Evolutionary conservation across 2,113 vertebrate species (phyloP), one percentile per base, ranked within the genome.

Genomic region (Corydoras sp.): DNA sequence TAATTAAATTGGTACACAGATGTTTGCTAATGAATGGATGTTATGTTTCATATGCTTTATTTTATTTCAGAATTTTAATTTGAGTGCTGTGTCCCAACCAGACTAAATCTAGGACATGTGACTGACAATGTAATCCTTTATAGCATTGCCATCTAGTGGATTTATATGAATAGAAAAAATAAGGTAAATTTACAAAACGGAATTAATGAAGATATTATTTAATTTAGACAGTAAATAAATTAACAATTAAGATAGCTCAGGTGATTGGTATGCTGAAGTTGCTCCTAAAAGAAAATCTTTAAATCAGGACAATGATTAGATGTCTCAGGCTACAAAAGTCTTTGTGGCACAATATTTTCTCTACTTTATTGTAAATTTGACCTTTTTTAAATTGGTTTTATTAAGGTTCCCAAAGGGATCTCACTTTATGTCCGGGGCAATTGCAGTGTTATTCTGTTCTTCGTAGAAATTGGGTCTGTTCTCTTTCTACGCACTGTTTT

Each of bases 71-170:
- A 5, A 8, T 5, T 43, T 5, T 43, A 4, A 43, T 43, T 43
- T 43, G 7, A 43, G 35, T 43, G 35, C 35, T 43, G 4, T 43
- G 35, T 61, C 8, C 48, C 24, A 58, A 11, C 18, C n/a, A 55
- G 32, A 15, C 49, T 53, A 61, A 53, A 15, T 4, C 12, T 4
- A 51, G 12, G 50, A 50, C 14, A 50, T 49, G 9, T 9, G 2
- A n/a, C 14, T 18, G 12, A 12, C 9, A 56, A 3, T 10, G 54
- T 3, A 58, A 49, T 63, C 43, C 31, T 58, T 66, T 32, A 29
- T 29, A 74, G 54, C 56, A 78, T 65, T 71, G 76, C 76, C 76
- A 72, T 58, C 76, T 78, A 64, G 68, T 71, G 76, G 72, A 71
- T 14, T 58, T 54, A 32, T 43, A 18, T 9, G 30, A n/a, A 10